These are phyloP conservation scores for Unio pictorum DNA, from an alignment of 2,888 invertebrate species.

Conservation along the genomic window DNA sequence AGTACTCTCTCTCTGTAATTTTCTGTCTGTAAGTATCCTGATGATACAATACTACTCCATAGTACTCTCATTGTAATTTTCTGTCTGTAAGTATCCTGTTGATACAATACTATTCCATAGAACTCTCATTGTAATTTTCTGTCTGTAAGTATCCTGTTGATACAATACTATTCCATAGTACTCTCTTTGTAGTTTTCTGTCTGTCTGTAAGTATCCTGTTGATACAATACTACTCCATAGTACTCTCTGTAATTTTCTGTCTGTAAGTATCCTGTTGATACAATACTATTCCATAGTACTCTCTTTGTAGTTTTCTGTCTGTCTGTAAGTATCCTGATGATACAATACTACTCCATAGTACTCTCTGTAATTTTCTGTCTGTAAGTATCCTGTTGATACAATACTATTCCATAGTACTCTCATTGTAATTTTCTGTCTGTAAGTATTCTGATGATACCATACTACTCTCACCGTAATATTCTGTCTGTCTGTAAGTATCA, in stretches of 20 bases:
- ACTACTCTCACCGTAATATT: constrained; percentile 77
- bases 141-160: constrained; percentile 77
- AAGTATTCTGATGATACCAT: constrained; percentile 68
- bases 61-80: constrained; percentile 17
- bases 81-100: constrained; percentile 80
- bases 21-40: constrained; percentile 82
- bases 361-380: constrained; percentile 81
- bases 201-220: constrained; percentile 80
- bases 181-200: constrained; percentile 80
- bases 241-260: constrained; percentile 73
- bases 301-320: constrained; percentile 72
- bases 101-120: too few relatives aligned
- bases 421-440: constrained; percentile 78
- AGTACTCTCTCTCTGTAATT: constrained; percentile 76
- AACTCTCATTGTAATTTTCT: constrained; percentile 79
- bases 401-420: too few relatives aligned
- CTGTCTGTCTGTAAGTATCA: constrained; percentile 80
- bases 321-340: constrained; percentile 77
- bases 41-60: too few relatives aligned
- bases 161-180: too few relatives aligned
- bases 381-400: constrained; percentile 75
- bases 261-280: constrained; percentile 73
- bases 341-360: too few relatives aligned
- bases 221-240: too few relatives aligned
- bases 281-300: too few relatives aligned